A percentile compares a stretch with the other conserved stretches of the same genome.
phyloP scores from a whole-genome alignment of 2,797 vertebrate species.

The Thalassophryne amazonica region DNA sequence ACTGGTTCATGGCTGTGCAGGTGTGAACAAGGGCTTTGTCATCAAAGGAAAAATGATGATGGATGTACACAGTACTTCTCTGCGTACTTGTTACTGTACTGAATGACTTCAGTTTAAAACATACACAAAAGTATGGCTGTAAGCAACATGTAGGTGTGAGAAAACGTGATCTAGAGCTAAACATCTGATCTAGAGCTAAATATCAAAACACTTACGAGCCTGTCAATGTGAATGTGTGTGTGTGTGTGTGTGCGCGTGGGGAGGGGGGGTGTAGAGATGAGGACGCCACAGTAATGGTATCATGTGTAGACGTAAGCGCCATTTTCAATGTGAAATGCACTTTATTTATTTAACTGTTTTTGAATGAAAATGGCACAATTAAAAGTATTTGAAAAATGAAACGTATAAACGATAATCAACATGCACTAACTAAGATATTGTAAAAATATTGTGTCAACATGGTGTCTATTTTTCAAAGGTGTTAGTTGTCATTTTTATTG shows the following conservation, averaged over 20 bases:
- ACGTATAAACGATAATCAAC: conserved; percentile 78
- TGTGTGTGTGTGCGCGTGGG: not conserved
- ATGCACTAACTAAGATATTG: conserved; percentile 83
- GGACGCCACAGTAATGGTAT: conserved; percentile 70
- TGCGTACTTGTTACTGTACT: conserved; percentile 41
- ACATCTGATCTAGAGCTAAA: conserved; percentile 70
- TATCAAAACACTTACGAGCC: conserved; percentile 66
- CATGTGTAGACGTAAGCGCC: conserved; percentile 79
- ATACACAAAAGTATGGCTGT: conserved; percentile 4
- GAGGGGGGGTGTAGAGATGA: not conserved
- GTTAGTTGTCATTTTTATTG: conserved; percentile 84
- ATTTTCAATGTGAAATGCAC: conserved; percentile 86
- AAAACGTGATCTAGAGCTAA: conserved; percentile 63
- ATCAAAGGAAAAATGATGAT: conserved; percentile 49
- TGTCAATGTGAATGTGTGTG: conserved; percentile 51
- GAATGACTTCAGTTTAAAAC: conserved; percentile 29
- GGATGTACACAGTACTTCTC: conserved; percentile 55
- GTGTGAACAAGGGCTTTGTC: conserved; percentile 72
- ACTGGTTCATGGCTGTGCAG: conserved; percentile 24
- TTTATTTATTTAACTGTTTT: no score
- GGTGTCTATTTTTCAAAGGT: conserved; percentile 86
- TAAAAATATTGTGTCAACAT: conserved; percentile 76
- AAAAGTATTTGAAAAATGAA: conserved; percentile 84
- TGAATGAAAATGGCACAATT: conserved; percentile 80
- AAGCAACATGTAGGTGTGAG: not conserved